Base-by-base conservation (phyloP, 2,797 vertebrate species). In the Allobates femoralis region DNA sequence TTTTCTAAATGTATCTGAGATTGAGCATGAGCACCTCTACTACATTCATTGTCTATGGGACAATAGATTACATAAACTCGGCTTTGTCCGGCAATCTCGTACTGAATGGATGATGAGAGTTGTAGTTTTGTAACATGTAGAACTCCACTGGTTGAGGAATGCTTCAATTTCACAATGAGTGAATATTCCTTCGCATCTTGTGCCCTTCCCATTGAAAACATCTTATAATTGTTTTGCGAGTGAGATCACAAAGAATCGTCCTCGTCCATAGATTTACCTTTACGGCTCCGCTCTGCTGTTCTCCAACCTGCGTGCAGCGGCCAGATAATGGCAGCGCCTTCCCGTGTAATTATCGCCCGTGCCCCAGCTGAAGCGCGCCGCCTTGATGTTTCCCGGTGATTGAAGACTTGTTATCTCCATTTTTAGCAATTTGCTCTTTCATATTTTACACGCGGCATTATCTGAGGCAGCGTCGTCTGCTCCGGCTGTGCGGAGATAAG, bases 261-360 rank as follows among this genome's bases (percentile, higher is more conserved):
- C 30, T 18, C 32, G 7, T 21, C 10, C 30, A 69, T 69, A 21
- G 1, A 69, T 69, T 34, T 69, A 69, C 66, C 66, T 34, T 37
- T 1, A 34, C 3, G 30, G 21, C 28, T 3, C 7, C 7, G 55
- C 5, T 78, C 55, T 26, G 50, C 21, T 60, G 5, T 21, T 53
- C 26, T 5, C 50, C 55, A n/a, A 15, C 66, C 32, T 69, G 30
- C 32, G 8, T 34, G 64, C 30, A 18, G 32, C 30, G n/a, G 11
- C 19, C 37, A 62, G 77, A 79, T 79, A 79, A 79, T 41, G 28
- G 23, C 12, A 15, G 19, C 21, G 55, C 32, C 34, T 28, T 76
- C 51, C 67, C 79, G 11, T 23, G 26, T 58, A 4, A 51, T 32
- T 90, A 89, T 28, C n/a, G 89, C 90, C 7, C 87, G 90, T 90